Evolutionary conservation across 2,113 vertebrate genomes (phyloP).

Genomic region (Micronycteris hirsuta): DNA sequence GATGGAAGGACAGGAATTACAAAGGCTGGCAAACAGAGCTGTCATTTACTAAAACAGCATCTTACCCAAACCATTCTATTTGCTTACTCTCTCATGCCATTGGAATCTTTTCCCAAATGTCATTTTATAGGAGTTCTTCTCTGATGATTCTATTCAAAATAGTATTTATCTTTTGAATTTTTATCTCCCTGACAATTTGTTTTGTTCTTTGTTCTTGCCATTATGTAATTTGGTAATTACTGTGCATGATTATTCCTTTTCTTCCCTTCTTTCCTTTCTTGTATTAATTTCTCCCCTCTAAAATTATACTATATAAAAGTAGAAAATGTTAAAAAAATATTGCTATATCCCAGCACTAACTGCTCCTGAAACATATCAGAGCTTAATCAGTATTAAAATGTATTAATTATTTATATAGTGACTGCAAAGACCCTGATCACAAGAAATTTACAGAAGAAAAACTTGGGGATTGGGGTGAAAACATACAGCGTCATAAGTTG

Average conservation of each 20-base stretch:
- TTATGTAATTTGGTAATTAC: neutral
- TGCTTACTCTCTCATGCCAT: neutral
- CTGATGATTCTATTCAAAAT: neutral
- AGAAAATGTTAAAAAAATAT: no score
- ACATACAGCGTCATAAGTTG: neutral
- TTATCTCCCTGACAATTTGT: neutral
- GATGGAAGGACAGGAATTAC: neutral
- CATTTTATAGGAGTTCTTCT: neutral
- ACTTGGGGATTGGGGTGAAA: rapidly evolving
- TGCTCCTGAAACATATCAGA: neutral
- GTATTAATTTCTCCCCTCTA: neutral
- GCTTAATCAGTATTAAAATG: neutral
- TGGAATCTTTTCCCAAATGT: neutral
- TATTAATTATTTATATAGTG: neutral
- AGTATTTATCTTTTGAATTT: neutral
- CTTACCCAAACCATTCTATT: neutral
- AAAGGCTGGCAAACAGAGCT: neutral
- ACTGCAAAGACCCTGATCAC: neutral
- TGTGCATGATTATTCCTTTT: neutral
- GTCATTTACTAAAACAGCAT: neutral
- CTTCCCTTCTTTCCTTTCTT: neutral
- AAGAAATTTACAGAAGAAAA: neutral
- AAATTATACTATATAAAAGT: neutral
- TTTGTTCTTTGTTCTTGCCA: neutral
- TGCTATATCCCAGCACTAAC: neutral